Evolutionary conservation across 2,888 invertebrate species (phyloP).

Genomic region (Kryphioiulus occultus): DNA sequence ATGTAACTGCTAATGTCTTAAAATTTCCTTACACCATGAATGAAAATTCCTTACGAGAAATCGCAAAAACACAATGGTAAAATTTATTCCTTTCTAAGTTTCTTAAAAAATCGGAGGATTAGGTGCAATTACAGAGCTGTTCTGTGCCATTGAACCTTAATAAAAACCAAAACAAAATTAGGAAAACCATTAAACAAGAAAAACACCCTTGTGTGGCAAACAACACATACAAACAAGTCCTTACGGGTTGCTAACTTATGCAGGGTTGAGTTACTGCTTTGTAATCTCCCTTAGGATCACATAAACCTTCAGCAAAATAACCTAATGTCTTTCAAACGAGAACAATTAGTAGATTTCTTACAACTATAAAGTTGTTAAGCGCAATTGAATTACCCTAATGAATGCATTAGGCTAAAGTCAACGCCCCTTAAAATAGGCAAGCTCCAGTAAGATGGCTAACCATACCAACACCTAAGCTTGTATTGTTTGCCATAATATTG

Average conservation of each 20-base stretch:
- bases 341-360: background rate
- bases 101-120: no score
- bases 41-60: no score
- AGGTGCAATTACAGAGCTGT: no score
- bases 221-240: background rate
- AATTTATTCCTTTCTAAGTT: no score
- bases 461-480: background rate
- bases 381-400: background rate
- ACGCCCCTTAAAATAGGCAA: background rate
- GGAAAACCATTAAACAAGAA: background rate
- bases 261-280: background rate
- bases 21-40: no score
- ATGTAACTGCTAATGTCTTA: no score
- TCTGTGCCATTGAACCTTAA: no score
- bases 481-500: no score
- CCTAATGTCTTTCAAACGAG: background rate
- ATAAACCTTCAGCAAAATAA: background rate
- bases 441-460: background rate
- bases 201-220: no score
- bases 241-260: background rate
- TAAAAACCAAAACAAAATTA: no score
- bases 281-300: background rate
- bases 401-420: background rate
- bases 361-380: background rate
- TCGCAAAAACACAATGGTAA: no score